These are phyloP conservation scores for Peribatodes rhomboidaria DNA, from an alignment of 2,888 invertebrate genomes.

Conservation along the genomic window DNA sequence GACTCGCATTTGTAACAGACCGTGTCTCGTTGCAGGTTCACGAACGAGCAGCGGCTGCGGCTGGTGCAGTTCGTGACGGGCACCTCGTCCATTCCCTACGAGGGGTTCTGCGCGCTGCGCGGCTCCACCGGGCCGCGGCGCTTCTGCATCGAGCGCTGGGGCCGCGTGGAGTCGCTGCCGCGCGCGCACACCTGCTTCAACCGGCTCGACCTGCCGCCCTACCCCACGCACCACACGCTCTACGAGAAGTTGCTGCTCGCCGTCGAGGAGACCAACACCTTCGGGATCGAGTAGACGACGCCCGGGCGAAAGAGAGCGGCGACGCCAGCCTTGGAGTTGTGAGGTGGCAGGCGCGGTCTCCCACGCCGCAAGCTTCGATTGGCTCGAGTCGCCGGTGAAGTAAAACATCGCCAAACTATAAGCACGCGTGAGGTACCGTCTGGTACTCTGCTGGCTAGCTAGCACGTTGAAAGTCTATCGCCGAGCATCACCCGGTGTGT, in stretches of 20 bases:
- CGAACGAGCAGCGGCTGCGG: conserved; percentile 97
- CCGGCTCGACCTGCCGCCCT: conserved; percentile 97
- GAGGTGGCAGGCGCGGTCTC: too few species aligned
- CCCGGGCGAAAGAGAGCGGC: too few species aligned
- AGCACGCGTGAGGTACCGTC: too few species aligned
- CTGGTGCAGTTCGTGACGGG: conserved; percentile 99
- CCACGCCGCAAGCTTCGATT: too few species aligned
- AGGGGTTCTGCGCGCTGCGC: conserved; percentile 97
- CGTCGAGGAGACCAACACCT: conserved; percentile 98
- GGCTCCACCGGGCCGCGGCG: conserved; percentile 98
- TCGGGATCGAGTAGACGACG: conserved; percentile 96
- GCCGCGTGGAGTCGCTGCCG: conserved; percentile 96
- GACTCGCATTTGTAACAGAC: too few species aligned
- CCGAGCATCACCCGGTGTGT: too few species aligned
- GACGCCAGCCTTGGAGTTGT: too few species aligned
- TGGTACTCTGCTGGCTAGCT: too few species aligned
- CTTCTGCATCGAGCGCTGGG: conserved; percentile 99
- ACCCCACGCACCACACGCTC: conserved; percentile 96
- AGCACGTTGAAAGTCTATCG: too few species aligned
- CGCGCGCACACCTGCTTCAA: conserved; percentile 99
- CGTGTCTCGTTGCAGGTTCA: conserved; percentile 87
- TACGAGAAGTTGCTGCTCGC: conserved; percentile 97
- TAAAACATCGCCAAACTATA: too few species aligned
- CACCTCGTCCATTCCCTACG: conserved; percentile 98
- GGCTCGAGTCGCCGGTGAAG: too few species aligned